Conservation (phyloP, 2,888 invertebrate species). For the Embidobia sp. region DNA sequence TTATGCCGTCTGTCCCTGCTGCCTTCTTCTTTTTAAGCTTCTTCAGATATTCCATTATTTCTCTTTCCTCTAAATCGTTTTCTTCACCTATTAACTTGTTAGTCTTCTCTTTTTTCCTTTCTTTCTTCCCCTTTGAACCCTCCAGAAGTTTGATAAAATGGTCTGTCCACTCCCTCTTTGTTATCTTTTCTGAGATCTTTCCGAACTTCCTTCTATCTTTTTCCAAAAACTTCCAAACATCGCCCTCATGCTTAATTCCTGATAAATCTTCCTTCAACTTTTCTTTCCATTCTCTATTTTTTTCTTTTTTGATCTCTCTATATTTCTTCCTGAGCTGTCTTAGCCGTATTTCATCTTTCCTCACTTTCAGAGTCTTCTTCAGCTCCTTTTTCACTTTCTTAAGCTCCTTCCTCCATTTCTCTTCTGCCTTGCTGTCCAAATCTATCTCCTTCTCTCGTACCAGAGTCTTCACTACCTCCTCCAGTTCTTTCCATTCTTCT, state of each 20-base stretch:
- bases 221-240: conserved; percentile 5
- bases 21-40: conserved; percentile 1
- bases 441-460: neutral
- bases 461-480: too few species aligned
- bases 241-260: neutral
- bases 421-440: neutral
- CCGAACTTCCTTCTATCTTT: neutral
- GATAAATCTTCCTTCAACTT: neutral
- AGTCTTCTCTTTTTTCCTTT: neutral
- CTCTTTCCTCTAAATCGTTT: neutral
- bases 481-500: conserved; percentile 1
- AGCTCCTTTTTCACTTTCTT: neutral
- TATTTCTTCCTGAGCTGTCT: neutral
- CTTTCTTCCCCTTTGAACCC: neutral
- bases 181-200: too few species aligned
- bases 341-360: neutral
- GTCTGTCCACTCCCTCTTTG: too few species aligned
- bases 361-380: neutral
- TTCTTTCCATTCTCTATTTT: neutral
- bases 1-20: neutral
- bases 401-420: neutral
- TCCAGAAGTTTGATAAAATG: neutral
- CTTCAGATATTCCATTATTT: neutral
- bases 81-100: neutral
- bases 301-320: neutral